Conservation (phyloP, 2,113 vertebrate species). For the Gallinago jamesoni region DNA sequence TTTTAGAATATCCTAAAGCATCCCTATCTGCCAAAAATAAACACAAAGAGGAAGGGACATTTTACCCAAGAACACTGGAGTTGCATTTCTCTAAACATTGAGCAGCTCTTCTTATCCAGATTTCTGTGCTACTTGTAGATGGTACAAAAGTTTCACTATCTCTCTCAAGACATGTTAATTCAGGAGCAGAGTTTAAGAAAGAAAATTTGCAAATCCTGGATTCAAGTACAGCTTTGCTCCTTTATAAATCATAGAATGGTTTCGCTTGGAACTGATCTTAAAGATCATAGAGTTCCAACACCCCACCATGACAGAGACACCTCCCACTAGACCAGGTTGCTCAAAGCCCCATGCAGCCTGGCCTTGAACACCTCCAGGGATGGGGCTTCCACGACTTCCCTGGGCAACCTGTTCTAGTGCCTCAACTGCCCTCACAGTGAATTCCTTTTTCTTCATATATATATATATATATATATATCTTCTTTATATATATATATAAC, state of each 20-base stretch:
- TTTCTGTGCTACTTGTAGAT: background rate
- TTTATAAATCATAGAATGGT: background rate
- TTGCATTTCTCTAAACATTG: background rate
- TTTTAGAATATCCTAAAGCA: background rate
- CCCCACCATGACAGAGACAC: background rate
- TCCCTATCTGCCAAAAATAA: background rate
- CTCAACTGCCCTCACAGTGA: background rate
- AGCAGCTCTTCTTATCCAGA: background rate
- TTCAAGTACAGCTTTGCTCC: background rate
- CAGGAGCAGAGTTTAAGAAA: background rate
- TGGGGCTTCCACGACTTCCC: background rate
- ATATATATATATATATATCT: too few relatives aligned
- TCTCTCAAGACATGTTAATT: background rate
- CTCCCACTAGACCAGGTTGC: background rate
- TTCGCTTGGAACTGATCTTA: background rate
- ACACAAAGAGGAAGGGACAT: background rate
- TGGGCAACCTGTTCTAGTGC: background rate
- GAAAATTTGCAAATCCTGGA: background rate
- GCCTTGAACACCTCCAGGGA: background rate
- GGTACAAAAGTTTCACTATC: background rate
- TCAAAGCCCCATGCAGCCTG: background rate
- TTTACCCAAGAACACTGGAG: background rate
- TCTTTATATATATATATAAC: too few relatives aligned
- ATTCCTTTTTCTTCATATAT: background rate
- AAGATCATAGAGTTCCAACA: background rate